A percentile compares a stretch with the other conserved stretches of the same genome.
These are phyloP conservation scores for Rhizomys pruinosus DNA, from an alignment of 2,113 vertebrate species.

Conservation along the genomic window DNA sequence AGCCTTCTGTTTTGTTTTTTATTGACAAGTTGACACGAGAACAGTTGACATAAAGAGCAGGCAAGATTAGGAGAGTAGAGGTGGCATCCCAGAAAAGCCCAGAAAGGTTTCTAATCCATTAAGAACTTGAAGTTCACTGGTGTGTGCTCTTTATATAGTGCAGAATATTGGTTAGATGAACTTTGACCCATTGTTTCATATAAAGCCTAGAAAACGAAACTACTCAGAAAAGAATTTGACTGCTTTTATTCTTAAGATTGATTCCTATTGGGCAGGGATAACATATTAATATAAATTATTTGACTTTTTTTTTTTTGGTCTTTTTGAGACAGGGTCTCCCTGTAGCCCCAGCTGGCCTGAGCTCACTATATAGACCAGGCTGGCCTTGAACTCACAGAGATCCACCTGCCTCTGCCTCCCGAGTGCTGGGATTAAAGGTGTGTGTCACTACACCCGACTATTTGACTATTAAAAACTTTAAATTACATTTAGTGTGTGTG, in stretches of 20 bases:
- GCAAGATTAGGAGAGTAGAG: neutral
- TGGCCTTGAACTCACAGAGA: too few species aligned
- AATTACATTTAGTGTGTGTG: neutral
- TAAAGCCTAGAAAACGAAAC: conserved; percentile 29
- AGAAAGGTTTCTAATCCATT: neutral
- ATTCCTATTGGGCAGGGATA: neutral
- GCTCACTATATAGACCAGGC: too few species aligned
- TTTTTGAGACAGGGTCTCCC: too few species aligned
- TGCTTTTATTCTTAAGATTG: conserved; percentile 16
- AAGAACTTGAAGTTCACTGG: neutral
- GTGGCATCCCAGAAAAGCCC: neutral
- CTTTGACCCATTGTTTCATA: conserved; percentile 3
- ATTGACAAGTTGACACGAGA: conserved; percentile 3
- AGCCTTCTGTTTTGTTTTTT: neutral
- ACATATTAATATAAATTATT: too few species aligned
- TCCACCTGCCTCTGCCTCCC: too few species aligned
- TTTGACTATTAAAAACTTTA: neutral
- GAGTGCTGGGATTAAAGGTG: too few species aligned
- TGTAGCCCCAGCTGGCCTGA: too few species aligned
- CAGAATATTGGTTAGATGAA: neutral
- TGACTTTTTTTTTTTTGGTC: too few species aligned
- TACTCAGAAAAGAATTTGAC: conserved; percentile 38
- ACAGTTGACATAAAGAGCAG: conserved; percentile 16
- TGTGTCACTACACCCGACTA: too few species aligned
- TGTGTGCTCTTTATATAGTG: conserved; percentile 9